Evolutionary conservation across 1,140 invertebrate genomes (phyloP).

Genomic region (Kradibia gibbosae): DNA sequence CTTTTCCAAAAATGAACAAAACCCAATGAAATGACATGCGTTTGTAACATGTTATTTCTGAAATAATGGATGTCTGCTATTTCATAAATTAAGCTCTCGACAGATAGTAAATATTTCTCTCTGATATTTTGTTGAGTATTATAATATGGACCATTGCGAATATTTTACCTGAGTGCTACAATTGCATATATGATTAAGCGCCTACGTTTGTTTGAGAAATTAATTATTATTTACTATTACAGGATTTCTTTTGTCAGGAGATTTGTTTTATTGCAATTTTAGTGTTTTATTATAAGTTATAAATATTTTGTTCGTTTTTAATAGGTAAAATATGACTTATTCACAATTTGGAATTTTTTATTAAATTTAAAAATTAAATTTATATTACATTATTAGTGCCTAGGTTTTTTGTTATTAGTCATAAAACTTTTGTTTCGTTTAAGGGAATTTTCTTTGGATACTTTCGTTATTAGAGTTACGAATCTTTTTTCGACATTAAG

Average conservation of each 20-base stretch:
- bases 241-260: neutral
- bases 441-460: neutral
- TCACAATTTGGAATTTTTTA: neutral
- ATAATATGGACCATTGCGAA: neutral
- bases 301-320: too few species aligned
- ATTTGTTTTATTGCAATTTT: neutral
- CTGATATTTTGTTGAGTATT: neutral
- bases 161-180: neutral
- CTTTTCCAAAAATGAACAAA: conserved; percentile 2
- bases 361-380: neutral
- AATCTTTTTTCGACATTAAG: neutral
- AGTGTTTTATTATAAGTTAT: neutral
- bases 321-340: neutral
- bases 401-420: too few species aligned
- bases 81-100: conserved; percentile 12
- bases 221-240: neutral
- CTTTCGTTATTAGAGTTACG: neutral
- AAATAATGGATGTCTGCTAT: neutral
- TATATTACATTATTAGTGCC: neutral
- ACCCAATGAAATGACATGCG: conserved; percentile 10
- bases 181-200: neutral
- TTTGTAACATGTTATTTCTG: conserved; percentile 33
- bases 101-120: conserved; percentile 24
- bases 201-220: neutral
- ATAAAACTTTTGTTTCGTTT: neutral